These are phyloP conservation scores for Heterochromis multidens DNA, from an alignment of 2,113 vertebrate species.

Conservation along the genomic window DNA sequence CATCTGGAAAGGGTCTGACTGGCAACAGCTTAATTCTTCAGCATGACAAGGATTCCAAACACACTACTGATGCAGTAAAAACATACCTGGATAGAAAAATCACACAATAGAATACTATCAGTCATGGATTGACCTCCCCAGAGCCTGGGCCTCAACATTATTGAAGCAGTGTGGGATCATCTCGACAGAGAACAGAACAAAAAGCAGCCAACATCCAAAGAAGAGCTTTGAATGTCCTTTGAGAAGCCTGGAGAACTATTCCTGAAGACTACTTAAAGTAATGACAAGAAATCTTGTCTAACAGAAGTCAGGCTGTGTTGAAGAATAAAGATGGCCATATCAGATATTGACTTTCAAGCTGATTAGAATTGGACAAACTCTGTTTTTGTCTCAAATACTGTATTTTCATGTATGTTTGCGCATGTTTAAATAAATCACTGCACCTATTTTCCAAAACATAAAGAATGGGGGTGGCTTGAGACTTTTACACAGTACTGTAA, in stretches of 20 bases:
- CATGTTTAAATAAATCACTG: neutral
- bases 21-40: neutral
- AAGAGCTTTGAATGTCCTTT: neutral
- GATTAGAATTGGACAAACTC: too few relatives aligned
- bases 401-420: neutral
- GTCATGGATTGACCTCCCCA: neutral
- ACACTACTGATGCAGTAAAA: neutral
- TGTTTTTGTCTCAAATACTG: neutral
- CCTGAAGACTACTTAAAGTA: too few relatives aligned
- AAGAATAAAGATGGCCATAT: neutral
- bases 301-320: neutral
- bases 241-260: neutral
- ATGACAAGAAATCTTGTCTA: too few relatives aligned
- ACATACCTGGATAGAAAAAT: neutral
- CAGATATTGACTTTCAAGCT: neutral
- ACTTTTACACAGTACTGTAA: neutral
- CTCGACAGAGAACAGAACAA: neutral
- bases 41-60: neutral
- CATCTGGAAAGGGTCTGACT: neutral
- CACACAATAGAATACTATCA: neutral
- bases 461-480: neutral
- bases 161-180: accelerated
- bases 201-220: neutral
- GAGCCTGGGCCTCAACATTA: neutral
- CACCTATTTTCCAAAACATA: neutral